Percentiles rank a stretch among this genome's conserved stretches.
Conservation (phyloP, 2,888 invertebrate genomes). For the Papilio protenor region DNA sequence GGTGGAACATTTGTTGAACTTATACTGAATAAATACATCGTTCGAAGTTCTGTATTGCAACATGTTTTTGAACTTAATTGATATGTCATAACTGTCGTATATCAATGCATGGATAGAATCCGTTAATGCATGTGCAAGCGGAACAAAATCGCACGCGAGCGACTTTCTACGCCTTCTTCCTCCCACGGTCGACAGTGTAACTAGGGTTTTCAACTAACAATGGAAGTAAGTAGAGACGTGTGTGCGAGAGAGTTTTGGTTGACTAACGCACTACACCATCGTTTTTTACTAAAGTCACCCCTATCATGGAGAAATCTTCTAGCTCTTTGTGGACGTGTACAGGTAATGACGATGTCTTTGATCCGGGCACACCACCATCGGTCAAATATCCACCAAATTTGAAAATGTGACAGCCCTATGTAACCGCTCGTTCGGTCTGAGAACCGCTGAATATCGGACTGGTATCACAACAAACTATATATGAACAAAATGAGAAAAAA, state of each 20-base stretch:
- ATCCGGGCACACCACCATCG: neutral
- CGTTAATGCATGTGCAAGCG: constrained; percentile 36
- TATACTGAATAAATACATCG: neutral
- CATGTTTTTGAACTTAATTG: neutral
- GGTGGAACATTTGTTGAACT: too few relatives aligned
- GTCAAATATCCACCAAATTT: neutral
- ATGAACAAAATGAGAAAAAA: constrained; percentile 33
- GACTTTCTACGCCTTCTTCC: constrained; percentile 39
- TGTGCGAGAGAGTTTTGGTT: neutral
- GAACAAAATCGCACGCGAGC: constrained; percentile 39
- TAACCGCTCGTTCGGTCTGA: neutral
- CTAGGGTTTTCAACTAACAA: neutral
- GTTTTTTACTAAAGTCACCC: neutral
- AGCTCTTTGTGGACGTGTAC: too few relatives aligned
- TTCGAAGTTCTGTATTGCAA: constrained; percentile 5
- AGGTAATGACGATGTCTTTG: neutral
- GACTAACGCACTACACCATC: neutral
- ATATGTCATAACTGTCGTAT: constrained; percentile 32
- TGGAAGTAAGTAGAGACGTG: neutral
- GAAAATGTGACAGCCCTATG: neutral
- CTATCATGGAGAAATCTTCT: neutral
- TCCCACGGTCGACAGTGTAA: constrained; percentile 29
- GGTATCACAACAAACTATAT: constrained; percentile 27
- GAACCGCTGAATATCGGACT: constrained; percentile 29
- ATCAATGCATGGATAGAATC: constrained; percentile 33